These are phyloP conservation scores for Geococcyx californianus DNA, from an alignment of 2,113 vertebrate genomes.

Conservation along the genomic window DNA sequence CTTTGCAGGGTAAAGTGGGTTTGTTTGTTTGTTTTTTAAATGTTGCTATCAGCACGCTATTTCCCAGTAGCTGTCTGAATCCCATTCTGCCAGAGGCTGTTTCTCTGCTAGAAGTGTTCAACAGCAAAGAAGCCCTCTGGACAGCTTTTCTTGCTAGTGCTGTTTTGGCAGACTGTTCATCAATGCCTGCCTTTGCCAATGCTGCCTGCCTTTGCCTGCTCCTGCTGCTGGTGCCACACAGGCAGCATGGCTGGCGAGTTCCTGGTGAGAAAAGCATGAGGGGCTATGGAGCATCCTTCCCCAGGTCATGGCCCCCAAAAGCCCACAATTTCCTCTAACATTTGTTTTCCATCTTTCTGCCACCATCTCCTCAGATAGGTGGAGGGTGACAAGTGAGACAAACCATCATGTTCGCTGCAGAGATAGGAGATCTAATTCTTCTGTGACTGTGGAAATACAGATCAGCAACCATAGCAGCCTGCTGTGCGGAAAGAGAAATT, in stretches of 20 bases:
- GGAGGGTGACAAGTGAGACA: not conserved
- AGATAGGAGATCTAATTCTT: not conserved
- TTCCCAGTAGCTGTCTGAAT: not conserved
- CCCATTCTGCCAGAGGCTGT: not conserved
- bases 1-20: not conserved
- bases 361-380: not conserved
- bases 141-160: not conserved
- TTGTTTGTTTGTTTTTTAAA: not conserved
- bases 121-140: not conserved
- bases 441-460: not conserved
- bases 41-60: not conserved
- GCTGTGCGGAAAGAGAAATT: not conserved
- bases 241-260: not conserved
- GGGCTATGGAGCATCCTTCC: not conserved
- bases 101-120: not conserved
- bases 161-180: not conserved
- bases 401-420: not conserved
- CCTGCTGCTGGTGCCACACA: rapidly evolving
- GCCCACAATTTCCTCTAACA: rapidly evolving
- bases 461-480: not conserved
- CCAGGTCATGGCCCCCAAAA: not conserved
- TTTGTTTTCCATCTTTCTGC: not conserved
- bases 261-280: rapidly evolving
- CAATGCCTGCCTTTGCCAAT: not conserved
- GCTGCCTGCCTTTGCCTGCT: not conserved